Evolutionary conservation across 2,797 vertebrate genomes (phyloP), one percentile per base, ranked within the genome.

Genomic region (Enteromius fasciolatus): DNA sequence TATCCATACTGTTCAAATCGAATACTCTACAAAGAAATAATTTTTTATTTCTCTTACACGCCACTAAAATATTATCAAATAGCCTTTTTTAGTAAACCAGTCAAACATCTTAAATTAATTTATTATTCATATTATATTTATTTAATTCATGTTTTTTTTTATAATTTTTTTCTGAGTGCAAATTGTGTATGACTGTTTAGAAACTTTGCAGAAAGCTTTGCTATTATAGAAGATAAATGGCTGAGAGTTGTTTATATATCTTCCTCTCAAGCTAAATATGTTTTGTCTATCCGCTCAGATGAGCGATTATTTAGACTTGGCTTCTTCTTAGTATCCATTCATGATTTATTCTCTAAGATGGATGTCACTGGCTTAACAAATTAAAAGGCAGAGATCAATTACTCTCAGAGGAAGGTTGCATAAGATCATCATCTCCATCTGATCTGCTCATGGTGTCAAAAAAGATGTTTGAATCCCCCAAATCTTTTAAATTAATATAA

Each of bases 401-500:
- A 25, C 28, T 54, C 73, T 64, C 46, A 31, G 48, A 72, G 59
- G 15, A 82, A 28, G n/a, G 39, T 64, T 81, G 52, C n/a, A 63
- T 80, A n/a, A 50, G 14, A 25, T 86, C 11, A 25, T 44, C 25
- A 44, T 68, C 70, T 73, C 48, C 61, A 66, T 81, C 63, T 78
- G 31, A 77, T 82, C 87, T 83, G 8, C 31, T 28, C 79, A 48
- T 18, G 68, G 23, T 76, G 36, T 81, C 48, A 46, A 63, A 77
- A 31, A 2, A 63, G 54, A 74, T 68, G 52, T 46, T 80, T 78
- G 36, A 85, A 80, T 82, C 75, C 36, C 74, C 25, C 79, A 46
- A 36, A 84, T 78, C 33, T 70, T 75, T 18, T 90, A 84, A 57
- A 87, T 72, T 70, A 14, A 80, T 82, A 54, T 70, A 17, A 66